A percentile compares a stretch with the other conserved stretches of the same genome.
Conservation (phyloP, 2,888 invertebrate species). For the Limnephilus auricula region DNA sequence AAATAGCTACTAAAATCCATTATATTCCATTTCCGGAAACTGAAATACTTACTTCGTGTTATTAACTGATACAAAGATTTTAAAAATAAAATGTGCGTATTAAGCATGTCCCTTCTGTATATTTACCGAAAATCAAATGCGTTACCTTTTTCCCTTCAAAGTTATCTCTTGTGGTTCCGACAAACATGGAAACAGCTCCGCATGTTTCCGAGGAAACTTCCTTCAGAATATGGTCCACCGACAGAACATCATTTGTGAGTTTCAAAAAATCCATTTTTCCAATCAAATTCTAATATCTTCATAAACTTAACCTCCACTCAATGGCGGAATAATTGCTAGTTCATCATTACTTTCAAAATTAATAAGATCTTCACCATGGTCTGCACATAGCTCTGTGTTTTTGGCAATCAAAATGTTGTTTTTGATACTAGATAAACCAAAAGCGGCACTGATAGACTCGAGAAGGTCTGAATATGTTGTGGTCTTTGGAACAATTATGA, state of each 20-base stretch:
- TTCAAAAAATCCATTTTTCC: conserved; percentile 83
- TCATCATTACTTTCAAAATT: conserved; percentile 84
- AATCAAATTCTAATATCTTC: conserved; percentile 27
- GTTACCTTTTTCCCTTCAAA: conserved; percentile 87
- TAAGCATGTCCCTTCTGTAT: no score
- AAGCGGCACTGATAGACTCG: conserved; percentile 79
- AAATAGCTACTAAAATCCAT: no score
- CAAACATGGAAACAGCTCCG: conserved; percentile 93
- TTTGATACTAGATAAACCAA: conserved; percentile 82
- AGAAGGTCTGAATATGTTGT: conserved; percentile 79
- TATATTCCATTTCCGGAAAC: no score
- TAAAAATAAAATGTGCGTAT: no score
- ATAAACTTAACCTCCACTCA: conserved; percentile 89
- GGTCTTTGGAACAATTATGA: conserved; percentile 75
- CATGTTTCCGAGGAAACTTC: conserved; percentile 84
- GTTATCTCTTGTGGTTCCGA: conserved; percentile 92
- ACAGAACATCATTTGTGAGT: conserved; percentile 82
- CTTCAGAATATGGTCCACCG: conserved; percentile 82
- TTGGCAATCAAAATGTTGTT: conserved; percentile 87
- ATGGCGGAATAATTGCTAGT: conserved; percentile 94
- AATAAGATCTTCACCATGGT: conserved; percentile 75
- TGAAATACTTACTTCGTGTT: no score
- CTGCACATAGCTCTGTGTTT: conserved; percentile 88
- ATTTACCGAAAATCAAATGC: conserved; percentile 38
- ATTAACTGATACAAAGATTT: no score